phyloP scores from a whole-genome alignment of 37 sponge, comb jelly and placozoan species.

The Cliona cf. orientalis region DNA sequence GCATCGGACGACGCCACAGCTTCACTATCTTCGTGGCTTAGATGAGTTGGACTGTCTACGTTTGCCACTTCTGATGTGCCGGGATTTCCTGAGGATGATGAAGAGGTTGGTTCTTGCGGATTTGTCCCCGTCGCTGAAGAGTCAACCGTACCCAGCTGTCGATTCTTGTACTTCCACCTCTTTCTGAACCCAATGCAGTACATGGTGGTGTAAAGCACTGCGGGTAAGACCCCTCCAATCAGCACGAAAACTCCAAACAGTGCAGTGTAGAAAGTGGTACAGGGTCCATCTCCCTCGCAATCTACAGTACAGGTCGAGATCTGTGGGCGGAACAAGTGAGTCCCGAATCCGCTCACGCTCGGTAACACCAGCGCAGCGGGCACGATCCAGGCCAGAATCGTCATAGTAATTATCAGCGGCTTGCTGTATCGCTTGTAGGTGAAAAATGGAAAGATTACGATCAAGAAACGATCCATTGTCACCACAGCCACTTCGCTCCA shows the following conservation, averaged over 20 bases:
- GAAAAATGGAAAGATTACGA: neutral
- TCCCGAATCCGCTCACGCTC: neutral
- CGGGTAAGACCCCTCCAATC: slow-evolving; percentile 25
- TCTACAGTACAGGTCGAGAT: slow-evolving; percentile 11
- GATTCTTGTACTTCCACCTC: neutral
- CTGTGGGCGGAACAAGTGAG: neutral
- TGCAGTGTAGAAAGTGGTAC: neutral
- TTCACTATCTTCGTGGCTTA: no score
- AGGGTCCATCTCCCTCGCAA: neutral
- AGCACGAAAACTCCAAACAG: neutral
- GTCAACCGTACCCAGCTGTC: slow-evolving; percentile 12
- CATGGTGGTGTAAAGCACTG: slow-evolving; percentile 19
- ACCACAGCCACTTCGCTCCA: slow-evolving; percentile 7
- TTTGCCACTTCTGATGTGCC: neutral
- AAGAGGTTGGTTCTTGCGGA: neutral
- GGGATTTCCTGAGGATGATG: neutral
- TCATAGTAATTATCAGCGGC: neutral
- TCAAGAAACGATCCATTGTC: neutral
- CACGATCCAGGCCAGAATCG: slow-evolving; percentile 13
- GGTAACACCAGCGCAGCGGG: neutral
- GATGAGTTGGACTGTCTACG: no score
- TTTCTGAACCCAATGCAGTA: slow-evolving; percentile 6
- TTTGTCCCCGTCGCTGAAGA: neutral
- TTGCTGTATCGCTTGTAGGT: slow-evolving; percentile 32
- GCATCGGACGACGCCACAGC: no score